A percentile compares a stretch with the other conserved stretches of the same genome.
Evolutionary conservation across 1,140 invertebrate genomes (phyloP).

Genomic region (Hycleus phaleratus): DNA sequence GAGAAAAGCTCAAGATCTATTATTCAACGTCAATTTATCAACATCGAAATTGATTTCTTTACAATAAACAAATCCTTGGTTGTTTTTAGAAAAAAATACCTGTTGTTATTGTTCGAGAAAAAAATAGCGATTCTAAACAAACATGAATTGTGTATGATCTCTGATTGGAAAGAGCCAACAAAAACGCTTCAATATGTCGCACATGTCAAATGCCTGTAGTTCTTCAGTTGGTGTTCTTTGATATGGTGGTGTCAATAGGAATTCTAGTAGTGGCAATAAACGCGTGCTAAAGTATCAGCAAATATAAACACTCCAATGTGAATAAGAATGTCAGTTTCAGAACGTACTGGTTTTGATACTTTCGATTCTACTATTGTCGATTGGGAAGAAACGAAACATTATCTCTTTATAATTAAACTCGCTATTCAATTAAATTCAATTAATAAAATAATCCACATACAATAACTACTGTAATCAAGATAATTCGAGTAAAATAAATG

Average conservation of each 20-base stretch:
- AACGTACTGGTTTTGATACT: constrained; percentile 1
- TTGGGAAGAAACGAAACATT: no score
- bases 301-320: constrained; percentile 1
- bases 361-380: background rate
- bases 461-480: no score
- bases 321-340: constrained; percentile 3
- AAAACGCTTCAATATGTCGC: background rate
- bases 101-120: background rate
- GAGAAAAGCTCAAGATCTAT: constrained; percentile 12
- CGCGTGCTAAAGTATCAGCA: constrained; percentile 6
- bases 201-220: constrained; percentile 19
- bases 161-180: background rate
- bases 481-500: no score
- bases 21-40: constrained; percentile 15
- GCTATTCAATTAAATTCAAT: no score
- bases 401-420: no score
- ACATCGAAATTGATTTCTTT: background rate
- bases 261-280: constrained; percentile 15
- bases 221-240: constrained; percentile 1
- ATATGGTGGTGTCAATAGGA: background rate
- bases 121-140: background rate
- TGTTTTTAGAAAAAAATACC: no score
- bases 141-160: background rate
- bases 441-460: no score
- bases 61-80: no score